Evolutionary conservation across 1,140 invertebrate species (phyloP).

Genomic region (Penaeus chinensis): DNA sequence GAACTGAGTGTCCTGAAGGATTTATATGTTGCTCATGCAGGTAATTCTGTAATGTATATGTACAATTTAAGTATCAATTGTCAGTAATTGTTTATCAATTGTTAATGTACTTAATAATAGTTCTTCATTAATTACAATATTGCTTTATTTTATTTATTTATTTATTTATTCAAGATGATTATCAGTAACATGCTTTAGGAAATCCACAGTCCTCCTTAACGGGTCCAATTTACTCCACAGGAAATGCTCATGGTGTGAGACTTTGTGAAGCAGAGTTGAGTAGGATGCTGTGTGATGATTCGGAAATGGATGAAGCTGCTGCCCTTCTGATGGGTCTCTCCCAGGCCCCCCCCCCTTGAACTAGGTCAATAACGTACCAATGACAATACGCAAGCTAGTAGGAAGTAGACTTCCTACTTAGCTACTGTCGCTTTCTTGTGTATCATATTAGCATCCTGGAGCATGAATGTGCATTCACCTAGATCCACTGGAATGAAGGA

Average conservation of each 20-base stretch:
- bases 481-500: no score
- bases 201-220: background rate
- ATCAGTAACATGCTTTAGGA: background rate
- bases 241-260: constrained; percentile 36
- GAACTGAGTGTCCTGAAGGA: constrained; percentile 37
- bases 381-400: constrained; percentile 22
- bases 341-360: constrained; percentile 25
- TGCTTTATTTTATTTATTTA: background rate
- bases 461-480: no score
- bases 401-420: no score
- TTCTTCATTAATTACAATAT: no score
- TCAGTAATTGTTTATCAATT: no score
- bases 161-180: background rate
- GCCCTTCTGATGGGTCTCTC: constrained; percentile 44
- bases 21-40: constrained; percentile 47
- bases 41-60: background rate
- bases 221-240: background rate
- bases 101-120: background rate
- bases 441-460: no score
- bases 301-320: constrained; percentile 29
- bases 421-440: no score
- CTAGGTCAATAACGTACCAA: background rate
- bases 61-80: no score
- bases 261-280: constrained; percentile 36
- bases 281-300: constrained; percentile 33